Evolutionary conservation across 1,140 invertebrate genomes (phyloP).

Genomic region (Zaprionus capensis): DNA sequence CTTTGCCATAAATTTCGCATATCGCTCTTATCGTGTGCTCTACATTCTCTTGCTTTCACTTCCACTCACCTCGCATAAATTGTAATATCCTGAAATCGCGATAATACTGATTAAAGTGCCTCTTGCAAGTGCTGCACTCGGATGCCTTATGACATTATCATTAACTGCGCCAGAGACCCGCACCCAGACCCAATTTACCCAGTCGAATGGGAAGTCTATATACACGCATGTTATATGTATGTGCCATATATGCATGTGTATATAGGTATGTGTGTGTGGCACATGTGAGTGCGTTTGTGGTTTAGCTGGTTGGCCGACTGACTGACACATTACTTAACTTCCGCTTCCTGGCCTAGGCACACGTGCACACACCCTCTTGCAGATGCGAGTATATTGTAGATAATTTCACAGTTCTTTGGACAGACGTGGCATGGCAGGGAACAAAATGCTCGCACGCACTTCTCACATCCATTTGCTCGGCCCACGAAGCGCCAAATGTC

Average conservation of each 20-base stretch:
- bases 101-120: constrained; percentile 33
- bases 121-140: constrained; percentile 39
- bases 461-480: constrained; percentile 75
- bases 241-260: not conserved
- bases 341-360: constrained; percentile 69
- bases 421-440: constrained; percentile 50
- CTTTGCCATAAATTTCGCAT: not conserved
- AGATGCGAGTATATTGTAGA: constrained; percentile 55
- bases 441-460: constrained; percentile 68
- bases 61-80: constrained; percentile 18
- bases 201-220: constrained; percentile 14
- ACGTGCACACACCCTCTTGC: constrained; percentile 23
- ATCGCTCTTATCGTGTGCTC: not conserved
- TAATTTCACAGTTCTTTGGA: constrained; percentile 80
- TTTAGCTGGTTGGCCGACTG: constrained; percentile 54
- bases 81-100: constrained; percentile 34
- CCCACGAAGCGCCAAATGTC: constrained; percentile 77
- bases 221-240: constrained; percentile 1
- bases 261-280: constrained; percentile 8
- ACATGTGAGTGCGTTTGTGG: not conserved
- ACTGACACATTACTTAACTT: constrained; percentile 82
- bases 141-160: constrained; percentile 50
- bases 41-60: not conserved
- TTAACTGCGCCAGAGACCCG: constrained; percentile 33
- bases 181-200: constrained; percentile 38